phyloP scores from a whole-genome alignment of 2,797 vertebrate genomes.

The Lycodopsis pacificus region DNA sequence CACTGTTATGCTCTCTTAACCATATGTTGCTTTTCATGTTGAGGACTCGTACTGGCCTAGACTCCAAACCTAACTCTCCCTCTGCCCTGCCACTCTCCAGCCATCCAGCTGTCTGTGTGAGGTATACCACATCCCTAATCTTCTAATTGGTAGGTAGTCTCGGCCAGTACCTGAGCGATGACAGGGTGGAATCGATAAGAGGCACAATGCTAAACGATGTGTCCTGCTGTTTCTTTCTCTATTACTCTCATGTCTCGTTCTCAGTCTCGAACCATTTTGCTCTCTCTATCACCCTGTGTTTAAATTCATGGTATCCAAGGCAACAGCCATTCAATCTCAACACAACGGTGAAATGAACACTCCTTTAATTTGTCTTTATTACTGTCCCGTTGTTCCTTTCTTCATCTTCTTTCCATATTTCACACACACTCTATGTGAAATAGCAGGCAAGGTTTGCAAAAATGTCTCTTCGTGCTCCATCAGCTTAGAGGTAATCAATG shows the following conservation, averaged over 20 bases:
- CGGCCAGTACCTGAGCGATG: slow-evolving; percentile 71
- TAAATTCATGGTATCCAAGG: slow-evolving; percentile 68
- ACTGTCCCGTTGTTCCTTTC: slow-evolving; percentile 47
- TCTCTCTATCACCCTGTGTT: slow-evolving; percentile 45
- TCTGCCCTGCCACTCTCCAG: slow-evolving; percentile 11
- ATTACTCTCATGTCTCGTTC: slow-evolving; percentile 43
- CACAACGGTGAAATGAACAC: slow-evolving; percentile 40
- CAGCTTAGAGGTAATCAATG: slow-evolving; percentile 64
- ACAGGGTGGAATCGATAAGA: slow-evolving; percentile 71
- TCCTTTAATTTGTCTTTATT: slow-evolving; percentile 71
- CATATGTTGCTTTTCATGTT: slow-evolving; percentile 49
- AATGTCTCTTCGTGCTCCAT: slow-evolving; percentile 30
- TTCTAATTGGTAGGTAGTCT: slow-evolving; percentile 74
- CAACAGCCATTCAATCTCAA: slow-evolving; percentile 59
- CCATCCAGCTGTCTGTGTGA: slow-evolving; percentile 50
- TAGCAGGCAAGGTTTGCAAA: slow-evolving; percentile 25
- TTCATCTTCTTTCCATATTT: slow-evolving; percentile 37
- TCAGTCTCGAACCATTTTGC: slow-evolving; percentile 40
- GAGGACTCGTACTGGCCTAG: slow-evolving; percentile 17
- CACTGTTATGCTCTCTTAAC: slow-evolving; percentile 31
- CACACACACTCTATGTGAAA: slow-evolving; percentile 1
- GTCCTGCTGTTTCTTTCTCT: slow-evolving; percentile 56
- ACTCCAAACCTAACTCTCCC: slow-evolving; percentile 9
- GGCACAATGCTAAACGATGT: slow-evolving; percentile 65
- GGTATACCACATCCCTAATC: slow-evolving; percentile 69